These are phyloP conservation scores for Elegia similella DNA, from an alignment of 2,888 invertebrate species.

Conservation along the genomic window DNA sequence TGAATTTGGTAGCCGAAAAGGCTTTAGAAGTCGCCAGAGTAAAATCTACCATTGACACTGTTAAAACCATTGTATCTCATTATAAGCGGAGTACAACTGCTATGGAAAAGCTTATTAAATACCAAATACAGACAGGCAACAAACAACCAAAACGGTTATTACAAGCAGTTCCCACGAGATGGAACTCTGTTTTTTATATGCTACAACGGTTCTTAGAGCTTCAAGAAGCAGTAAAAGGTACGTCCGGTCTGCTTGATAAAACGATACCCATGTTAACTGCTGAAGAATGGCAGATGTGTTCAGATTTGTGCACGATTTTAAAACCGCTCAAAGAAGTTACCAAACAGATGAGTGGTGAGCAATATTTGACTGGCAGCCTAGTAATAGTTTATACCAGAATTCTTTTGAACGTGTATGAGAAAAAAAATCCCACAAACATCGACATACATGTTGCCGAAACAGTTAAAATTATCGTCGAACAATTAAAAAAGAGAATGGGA, in stretches of 20 bases:
- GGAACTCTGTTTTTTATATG: conserved; percentile 20
- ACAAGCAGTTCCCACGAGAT: conserved; percentile 22
- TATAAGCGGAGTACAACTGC: background rate
- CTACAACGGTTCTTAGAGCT: conserved; percentile 17
- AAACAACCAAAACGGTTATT: conserved; percentile 15
- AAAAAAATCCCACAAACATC: conserved; percentile 15
- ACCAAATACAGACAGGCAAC: background rate
- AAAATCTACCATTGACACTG: background rate
- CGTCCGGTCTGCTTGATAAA: conserved; percentile 21
- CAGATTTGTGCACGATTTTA: conserved; percentile 18
- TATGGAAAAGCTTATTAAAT: conserved; percentile 4
- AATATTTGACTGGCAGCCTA: conserved; percentile 19
- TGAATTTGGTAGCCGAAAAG: conserved; percentile 11
- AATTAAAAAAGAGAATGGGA: conserved; percentile 23
- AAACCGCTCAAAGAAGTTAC: conserved; percentile 5
- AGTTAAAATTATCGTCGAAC: conserved; percentile 17
- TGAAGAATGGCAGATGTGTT: conserved; percentile 9
- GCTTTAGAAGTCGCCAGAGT: background rate
- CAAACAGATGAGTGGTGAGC: conserved; percentile 22
- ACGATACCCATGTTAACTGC: conserved; percentile 16
- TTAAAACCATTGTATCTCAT: conserved; percentile 2
- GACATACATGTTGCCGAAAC: conserved; percentile 11
- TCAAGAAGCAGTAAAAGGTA: conserved; percentile 17
- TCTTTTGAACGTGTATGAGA: conserved; percentile 20
- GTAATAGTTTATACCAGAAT: conserved; percentile 8